These are phyloP conservation scores for Drosophila mojavensis DNA, from an alignment of 1,140 invertebrate genomes.

Conservation along the genomic window DNA sequence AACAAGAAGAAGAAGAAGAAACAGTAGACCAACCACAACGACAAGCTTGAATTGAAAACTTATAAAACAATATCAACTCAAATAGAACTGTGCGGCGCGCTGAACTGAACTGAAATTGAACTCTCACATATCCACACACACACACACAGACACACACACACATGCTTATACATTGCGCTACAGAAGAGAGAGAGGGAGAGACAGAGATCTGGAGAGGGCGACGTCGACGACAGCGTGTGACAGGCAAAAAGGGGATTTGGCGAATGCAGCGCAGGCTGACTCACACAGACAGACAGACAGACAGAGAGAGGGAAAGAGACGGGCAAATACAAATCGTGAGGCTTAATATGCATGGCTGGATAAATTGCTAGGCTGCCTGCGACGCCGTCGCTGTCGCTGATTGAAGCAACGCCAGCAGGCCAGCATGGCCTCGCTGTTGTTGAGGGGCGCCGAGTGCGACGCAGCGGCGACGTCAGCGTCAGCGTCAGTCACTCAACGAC, in stretches of 20 bases:
- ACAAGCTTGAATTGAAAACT: constrained; percentile 69
- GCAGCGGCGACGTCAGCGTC: constrained; percentile 24
- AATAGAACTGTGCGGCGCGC: constrained; percentile 38
- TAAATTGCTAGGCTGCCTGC: constrained; percentile 75
- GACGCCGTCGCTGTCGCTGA: constrained; percentile 44
- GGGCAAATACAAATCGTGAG: constrained; percentile 80
- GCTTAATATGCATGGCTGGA: constrained; percentile 82
- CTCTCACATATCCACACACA: constrained; percentile 42
- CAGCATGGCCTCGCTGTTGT: constrained; percentile 40
- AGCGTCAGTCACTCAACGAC: constrained; percentile 46
- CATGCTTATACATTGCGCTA: neutral
- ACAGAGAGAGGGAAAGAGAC: constrained; percentile 13
- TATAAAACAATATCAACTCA: constrained; percentile 70
- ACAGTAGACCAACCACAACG: constrained; percentile 8
- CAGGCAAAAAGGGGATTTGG: constrained; percentile 26
- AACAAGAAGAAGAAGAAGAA: neutral
- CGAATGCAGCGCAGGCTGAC: constrained; percentile 49
- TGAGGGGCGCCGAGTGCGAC: constrained; percentile 43
- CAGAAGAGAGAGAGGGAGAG: neutral
- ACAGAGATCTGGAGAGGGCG: neutral
- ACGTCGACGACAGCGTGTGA: constrained; percentile 38
- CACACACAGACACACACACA: constrained; percentile 3
- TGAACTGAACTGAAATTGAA: constrained; percentile 74
- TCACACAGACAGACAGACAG: constrained; percentile 48
- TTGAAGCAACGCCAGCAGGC: constrained; percentile 43